Evolutionary conservation across 2,888 invertebrate genomes (phyloP), one percentile per base, ranked within the genome.

Genomic region (Coelopa pilipes): DNA sequence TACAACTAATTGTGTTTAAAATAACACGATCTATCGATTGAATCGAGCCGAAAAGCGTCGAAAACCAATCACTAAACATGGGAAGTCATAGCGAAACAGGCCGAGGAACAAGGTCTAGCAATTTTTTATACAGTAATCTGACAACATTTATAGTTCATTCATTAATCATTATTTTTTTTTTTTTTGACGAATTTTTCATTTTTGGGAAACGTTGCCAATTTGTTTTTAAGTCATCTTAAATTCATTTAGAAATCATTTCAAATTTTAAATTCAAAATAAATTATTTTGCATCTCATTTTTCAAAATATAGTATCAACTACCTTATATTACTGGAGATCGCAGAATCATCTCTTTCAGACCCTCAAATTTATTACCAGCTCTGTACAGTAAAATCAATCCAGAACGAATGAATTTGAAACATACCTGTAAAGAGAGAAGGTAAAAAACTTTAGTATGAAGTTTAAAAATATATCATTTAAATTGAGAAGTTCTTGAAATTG

Each of bases 371-470:
- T 2, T 2, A 34, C 34, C 2, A 34, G 34, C 34, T 34, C 34
- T 34, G 34, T 34, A 34, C 34, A 34, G 7, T 2, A 34, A 4
- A 7, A 34, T 34, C n/a, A n/a, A n/a, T n/a, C n/a, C n/a, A 34
- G 19, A 3, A 59, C 3, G 55, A 59, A 59, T 59, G 1, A 2
- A 11, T 47, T 9, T 63, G 10, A 10, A 17, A 63, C 45, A 63
- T 63, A 63, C 63, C 63, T 63, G 63, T 11, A 63, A 63, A 47
- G 19, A 63, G 45, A 63, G 46, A 46, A 46, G 17, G 46, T 46
- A 63, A 47, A 47, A 17, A 11, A n/a, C n/a, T n/a, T n/a, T n/a
- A n/a, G n/a, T 34, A 34, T 34, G 4, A 34, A 34, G 7, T 34
- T 34, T 7, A 34, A 34, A 34, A 34, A 34, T 34, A 4, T 21